Evolutionary conservation across 2,888 invertebrate species (phyloP).

Genomic region (Polydrusus cervinus): DNA sequence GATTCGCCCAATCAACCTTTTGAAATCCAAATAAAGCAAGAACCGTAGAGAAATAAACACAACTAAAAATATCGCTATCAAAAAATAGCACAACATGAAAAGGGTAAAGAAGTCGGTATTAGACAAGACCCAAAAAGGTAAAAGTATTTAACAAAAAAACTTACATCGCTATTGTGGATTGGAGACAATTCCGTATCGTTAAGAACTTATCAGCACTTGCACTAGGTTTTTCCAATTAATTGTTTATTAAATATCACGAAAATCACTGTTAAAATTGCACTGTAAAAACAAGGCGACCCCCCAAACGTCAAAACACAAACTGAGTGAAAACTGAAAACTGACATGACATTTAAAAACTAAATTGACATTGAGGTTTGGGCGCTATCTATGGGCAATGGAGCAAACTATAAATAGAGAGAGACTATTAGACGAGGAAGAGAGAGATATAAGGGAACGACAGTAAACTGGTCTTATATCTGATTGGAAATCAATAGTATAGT

Average conservation of each 20-base stretch:
- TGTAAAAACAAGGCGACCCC: constrained; percentile 33
- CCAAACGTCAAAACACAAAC: constrained; percentile 47
- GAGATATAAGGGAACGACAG: not conserved
- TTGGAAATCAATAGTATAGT: too few species aligned
- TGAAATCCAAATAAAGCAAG: not conserved
- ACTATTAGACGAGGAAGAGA: not conserved
- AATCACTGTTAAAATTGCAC: constrained; percentile 20
- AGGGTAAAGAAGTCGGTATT: not conserved
- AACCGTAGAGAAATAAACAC: too few species aligned
- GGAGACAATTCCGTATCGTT: not conserved
- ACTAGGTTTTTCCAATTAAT: constrained; percentile 4
- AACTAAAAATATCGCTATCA: constrained; percentile 1
- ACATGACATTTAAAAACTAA: not conserved
- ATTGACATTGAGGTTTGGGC: constrained; percentile 7
- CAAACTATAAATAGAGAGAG: not conserved
- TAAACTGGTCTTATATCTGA: constrained; percentile 15
- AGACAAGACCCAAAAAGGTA: not conserved
- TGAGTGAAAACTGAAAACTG: not conserved
- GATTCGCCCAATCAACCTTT: not conserved
- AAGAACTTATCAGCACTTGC: constrained; percentile 2
- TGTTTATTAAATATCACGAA: constrained; percentile 16
- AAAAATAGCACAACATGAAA: constrained; percentile 1
- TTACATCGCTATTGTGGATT: constrained; percentile 12
- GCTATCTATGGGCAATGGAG: constrained; percentile 15
- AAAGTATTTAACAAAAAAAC: constrained; percentile 6